Evolutionary conservation across 2,797 vertebrate species (phyloP).

Genomic region (Hippopotamyrus pictus): DNA sequence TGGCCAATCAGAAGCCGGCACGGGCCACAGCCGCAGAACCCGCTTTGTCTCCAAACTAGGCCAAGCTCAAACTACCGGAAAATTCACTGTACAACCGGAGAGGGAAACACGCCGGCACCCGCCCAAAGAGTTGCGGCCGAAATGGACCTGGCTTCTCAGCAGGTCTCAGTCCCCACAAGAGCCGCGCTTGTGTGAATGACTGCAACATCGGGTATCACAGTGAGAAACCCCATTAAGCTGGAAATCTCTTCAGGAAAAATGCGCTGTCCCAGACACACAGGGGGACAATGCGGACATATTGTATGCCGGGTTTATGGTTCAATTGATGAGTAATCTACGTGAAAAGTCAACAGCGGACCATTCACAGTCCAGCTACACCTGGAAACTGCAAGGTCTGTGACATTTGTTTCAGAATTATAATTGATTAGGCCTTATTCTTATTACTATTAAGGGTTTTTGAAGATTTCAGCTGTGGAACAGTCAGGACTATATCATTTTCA

Average conservation of each 20-base stretch:
- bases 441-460: neutral
- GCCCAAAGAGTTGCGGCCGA: slow-evolving; percentile 33
- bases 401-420: neutral
- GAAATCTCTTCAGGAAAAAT: neutral
- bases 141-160: neutral
- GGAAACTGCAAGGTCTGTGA: neutral
- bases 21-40: slow-evolving; percentile 55
- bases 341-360: neutral
- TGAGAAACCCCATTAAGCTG: neutral
- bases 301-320: neutral
- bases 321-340: neutral
- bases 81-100: slow-evolving; percentile 43
- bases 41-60: slow-evolving; percentile 56
- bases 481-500: neutral
- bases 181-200: neutral
- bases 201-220: neutral
- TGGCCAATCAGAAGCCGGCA: slow-evolving; percentile 53
- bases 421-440: neutral
- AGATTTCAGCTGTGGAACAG: neutral
- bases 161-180: neutral
- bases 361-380: neutral
- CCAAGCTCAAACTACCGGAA: slow-evolving; percentile 52
- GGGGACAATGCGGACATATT: neutral
- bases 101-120: slow-evolving; percentile 38
- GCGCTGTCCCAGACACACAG: neutral